A percentile compares a stretch with the other conserved stretches of the same genome.
Evolutionary conservation across 2,797 vertebrate genomes (phyloP).

Genomic region (Kryptopterus vitreolus): DNA sequence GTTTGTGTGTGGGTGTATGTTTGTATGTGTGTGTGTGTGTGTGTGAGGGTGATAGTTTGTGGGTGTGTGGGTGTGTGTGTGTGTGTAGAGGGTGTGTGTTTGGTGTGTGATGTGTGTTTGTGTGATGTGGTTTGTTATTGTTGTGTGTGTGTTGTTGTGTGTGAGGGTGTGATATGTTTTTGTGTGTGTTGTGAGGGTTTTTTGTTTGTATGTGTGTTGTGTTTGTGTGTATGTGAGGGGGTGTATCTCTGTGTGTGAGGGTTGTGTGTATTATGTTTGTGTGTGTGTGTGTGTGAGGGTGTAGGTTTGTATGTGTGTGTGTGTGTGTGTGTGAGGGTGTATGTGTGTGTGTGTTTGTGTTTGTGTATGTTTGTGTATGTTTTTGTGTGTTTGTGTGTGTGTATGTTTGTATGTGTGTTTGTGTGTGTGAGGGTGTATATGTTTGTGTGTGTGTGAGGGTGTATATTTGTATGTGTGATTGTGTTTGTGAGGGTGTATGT

Average conservation of each 20-base stretch:
- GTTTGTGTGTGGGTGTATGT: background rate
- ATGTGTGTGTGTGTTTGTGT: background rate
- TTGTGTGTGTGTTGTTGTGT: background rate
- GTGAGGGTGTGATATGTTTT: background rate
- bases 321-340: background rate
- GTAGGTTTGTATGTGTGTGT: no score
- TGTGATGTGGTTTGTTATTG: no score
- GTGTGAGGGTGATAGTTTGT: no score
- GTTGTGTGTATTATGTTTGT: no score
- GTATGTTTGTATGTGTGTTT: background rate
- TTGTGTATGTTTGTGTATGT: no score
- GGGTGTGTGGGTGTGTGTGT: no score
- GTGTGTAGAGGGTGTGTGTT: background rate
- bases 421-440: background rate
- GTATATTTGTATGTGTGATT: no score
- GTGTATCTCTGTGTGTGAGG: background rate
- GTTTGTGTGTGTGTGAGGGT: background rate
- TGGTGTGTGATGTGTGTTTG: background rate
- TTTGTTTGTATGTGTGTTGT: no score
- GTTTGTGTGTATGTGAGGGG: background rate
- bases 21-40: background rate
- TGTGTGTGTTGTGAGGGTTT: background rate
- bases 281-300: background rate
- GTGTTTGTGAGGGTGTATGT: background rate
- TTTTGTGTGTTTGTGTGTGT: background rate